These are phyloP conservation scores for Pterobdella sp. DNA, from an alignment of 2,888 invertebrate species.

Conservation along the genomic window DNA sequence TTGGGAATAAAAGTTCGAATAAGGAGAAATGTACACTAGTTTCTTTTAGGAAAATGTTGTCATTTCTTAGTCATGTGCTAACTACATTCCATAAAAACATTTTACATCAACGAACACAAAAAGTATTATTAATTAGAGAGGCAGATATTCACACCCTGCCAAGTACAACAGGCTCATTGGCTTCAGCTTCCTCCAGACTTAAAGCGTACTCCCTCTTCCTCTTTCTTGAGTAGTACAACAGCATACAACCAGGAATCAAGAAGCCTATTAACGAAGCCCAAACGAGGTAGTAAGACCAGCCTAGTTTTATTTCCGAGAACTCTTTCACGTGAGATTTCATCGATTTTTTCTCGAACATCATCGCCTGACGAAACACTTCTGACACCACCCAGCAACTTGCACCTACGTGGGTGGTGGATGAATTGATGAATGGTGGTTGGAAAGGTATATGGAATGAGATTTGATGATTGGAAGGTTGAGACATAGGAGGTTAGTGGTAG, in stretches of 20 bases:
- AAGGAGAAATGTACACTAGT: no score
- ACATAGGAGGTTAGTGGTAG: no score
- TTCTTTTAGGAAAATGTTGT: no score
- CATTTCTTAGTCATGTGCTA: no score
- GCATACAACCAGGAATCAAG: conserved; percentile 63
- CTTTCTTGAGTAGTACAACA: conserved; percentile 73
- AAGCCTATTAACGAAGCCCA: conserved; percentile 71
- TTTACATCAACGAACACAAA: no score
- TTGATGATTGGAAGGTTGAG: no score
- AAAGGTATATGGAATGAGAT: no score
- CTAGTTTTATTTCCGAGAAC: conserved; percentile 62
- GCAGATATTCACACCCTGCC: conserved; percentile 50
- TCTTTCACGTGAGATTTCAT: conserved; percentile 63
- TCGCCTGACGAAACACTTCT: conserved; percentile 68
- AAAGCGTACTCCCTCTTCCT: conserved; percentile 75
- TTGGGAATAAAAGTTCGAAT: no score
- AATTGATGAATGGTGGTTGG: no score
- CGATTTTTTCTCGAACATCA: conserved; percentile 64
- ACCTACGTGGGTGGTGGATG: conserved; percentile 59
- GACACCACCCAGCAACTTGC: conserved; percentile 72
- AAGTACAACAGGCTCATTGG: conserved; percentile 75
- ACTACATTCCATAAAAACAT: no score
- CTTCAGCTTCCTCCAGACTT: conserved; percentile 72
- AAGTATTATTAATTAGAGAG: no score
- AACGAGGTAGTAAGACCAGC: conserved; percentile 54